Base-by-base conservation (phyloP, 2,113 vertebrate genomes). In the Corynorhinus townsendii region DNA sequence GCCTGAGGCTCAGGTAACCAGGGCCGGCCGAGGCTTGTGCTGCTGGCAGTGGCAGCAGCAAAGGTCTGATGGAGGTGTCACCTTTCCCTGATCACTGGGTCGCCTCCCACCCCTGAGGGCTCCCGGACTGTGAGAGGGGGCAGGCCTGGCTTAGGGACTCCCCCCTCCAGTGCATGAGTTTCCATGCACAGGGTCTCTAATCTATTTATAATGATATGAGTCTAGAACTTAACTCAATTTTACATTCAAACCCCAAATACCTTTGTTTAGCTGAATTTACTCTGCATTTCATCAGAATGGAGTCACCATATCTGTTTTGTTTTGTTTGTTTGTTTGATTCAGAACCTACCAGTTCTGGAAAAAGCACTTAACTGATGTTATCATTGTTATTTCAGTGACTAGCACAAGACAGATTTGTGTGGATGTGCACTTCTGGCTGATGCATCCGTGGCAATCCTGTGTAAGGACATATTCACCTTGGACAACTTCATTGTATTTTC, bases 401-500 rank as follows among this genome's bases (percentile, higher is more conserved):
- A 11, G 16, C 0, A 0, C 9, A 5, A 35, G n/a, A 12, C n/a
- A 38, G 71, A 43, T 26, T 40, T 11, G 30, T 14, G 45, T 26
- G 3, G 0, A 0, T 22, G 19, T 59, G 43, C 4, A 8, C 22
- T 28, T 14, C 45, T 1, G 8, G 68, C 43, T 20, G 81, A 8
- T 4, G 49, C 0, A 4, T n/a, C 38, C 0, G 0, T 4, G 40
- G 91, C 4, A 3, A 22, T 0, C 26, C 8, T 0, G 0, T 8
- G 35, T 12, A 24, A 82, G 43, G 59, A 20, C 0, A 14, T 16
- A 49, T 49, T 26, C 9, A 2, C 33, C 20, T 20, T 1, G 5
- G 49, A 33, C 6, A 52, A n/a, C 4, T 3, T 64, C 30, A 7
- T 2, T 43, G 0, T 2, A 11, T 59, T 30, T 24, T 49, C 71